phyloP scores from a whole-genome alignment of 2,888 invertebrate genomes.

The Nematopogon swammerdamellus region DNA sequence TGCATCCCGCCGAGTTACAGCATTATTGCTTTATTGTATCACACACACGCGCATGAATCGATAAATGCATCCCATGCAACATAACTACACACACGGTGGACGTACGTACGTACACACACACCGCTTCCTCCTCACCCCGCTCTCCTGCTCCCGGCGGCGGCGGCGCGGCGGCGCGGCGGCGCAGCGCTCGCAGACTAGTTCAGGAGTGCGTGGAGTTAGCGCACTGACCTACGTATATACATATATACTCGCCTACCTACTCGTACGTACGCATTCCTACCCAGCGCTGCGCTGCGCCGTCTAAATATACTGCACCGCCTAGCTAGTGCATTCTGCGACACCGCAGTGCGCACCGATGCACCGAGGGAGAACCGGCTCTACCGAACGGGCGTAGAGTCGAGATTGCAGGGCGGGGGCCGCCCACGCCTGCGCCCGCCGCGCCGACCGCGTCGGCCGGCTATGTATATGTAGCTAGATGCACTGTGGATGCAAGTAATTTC shows the following conservation, averaged over 20 bases:
- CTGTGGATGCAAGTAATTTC: constrained; percentile 49
- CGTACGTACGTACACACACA: background rate
- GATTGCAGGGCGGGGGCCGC: constrained; percentile 15
- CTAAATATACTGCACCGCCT: constrained; percentile 46
- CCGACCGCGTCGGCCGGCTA: too few relatives aligned
- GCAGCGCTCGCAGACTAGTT: constrained; percentile 52
- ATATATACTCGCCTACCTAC: constrained; percentile 55
- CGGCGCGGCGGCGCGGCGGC: constrained; percentile 25
- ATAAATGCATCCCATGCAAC: background rate
- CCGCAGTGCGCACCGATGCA: background rate
- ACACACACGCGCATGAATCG: background rate
- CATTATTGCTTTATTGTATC: background rate
- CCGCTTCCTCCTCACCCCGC: constrained; percentile 22
- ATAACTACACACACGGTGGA: too few relatives aligned
- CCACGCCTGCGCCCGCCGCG: too few relatives aligned
- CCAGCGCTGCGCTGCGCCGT: constrained; percentile 47
- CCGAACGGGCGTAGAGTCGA: constrained; percentile 20
- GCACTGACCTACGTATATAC: constrained; percentile 18
- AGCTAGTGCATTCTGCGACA: background rate
- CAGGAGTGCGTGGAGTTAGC: constrained; percentile 51
- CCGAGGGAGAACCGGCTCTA: too few relatives aligned
- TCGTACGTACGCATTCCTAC: constrained; percentile 35
- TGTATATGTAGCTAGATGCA: constrained; percentile 48
- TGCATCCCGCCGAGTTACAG: too few relatives aligned
- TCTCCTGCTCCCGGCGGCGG: constrained; percentile 7